A percentile compares a stretch with the other conserved stretches of the same genome.
These are phyloP conservation scores for Coilia nasus DNA, from an alignment of 2,797 vertebrate species.

Conservation along the genomic window DNA sequence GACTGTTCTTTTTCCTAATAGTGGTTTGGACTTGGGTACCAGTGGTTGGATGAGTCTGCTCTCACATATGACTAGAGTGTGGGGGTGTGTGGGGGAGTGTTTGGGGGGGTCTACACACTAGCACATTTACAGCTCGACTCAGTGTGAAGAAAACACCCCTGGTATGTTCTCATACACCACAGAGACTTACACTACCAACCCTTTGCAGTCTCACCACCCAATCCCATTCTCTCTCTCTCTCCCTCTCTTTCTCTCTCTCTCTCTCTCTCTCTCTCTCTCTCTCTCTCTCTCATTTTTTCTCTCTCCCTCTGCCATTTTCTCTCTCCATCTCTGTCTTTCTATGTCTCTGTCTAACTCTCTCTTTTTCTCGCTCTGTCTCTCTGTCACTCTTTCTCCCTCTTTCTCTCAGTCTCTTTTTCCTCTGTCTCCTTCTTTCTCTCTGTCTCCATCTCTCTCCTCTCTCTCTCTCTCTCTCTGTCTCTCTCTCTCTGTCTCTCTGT, in stretches of 20 bases:
- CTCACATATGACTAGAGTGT: background rate
- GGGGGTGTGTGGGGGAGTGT: background rate
- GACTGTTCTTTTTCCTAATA: slow-evolving; percentile 47
- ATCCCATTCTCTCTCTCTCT: background rate
- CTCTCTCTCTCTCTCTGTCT: background rate
- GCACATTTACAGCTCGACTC: slow-evolving; percentile 22
- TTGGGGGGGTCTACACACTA: slow-evolving; percentile 28
- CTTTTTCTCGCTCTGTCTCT: background rate
- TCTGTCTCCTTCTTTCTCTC: background rate
- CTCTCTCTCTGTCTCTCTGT: background rate
- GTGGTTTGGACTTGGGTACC: slow-evolving; percentile 44
- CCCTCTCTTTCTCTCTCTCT: background rate
- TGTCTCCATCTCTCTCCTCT: background rate
- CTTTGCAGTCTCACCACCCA: background rate
- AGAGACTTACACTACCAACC: background rate
- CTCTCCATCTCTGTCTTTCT: background rate
- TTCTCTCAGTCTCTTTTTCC: background rate
- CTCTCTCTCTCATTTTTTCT: background rate
- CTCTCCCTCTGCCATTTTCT: background rate
- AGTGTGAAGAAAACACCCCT: slow-evolving; percentile 39
- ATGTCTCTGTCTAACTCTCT: background rate
- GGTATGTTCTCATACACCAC: slow-evolving; percentile 13
- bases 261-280: background rate
- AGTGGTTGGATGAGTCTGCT: slow-evolving; percentile 26
- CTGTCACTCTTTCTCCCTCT: background rate